phyloP scores from a whole-genome alignment of 2,113 vertebrate genomes.

The Erythrolamprus reginae region DNA sequence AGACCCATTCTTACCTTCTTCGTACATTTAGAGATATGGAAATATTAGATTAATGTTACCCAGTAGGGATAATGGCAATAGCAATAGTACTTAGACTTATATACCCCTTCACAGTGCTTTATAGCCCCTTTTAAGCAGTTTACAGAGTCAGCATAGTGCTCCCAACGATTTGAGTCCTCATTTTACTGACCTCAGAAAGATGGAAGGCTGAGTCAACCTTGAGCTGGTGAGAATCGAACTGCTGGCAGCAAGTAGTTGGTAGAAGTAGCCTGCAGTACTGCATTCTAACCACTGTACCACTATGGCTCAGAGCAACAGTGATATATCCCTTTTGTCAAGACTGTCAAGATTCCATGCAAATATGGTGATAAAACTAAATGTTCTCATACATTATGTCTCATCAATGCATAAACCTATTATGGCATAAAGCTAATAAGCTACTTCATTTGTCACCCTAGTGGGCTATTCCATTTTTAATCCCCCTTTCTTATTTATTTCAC shows the following conservation, averaged over 20 bases:
- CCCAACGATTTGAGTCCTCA: too few relatives aligned
- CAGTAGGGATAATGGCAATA: background rate
- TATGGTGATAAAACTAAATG: background rate
- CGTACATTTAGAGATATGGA: background rate
- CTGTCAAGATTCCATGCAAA: background rate
- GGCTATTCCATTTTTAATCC: slow-evolving; percentile 46
- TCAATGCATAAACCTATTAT: background rate
- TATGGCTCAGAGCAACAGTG: background rate
- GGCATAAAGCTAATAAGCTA: slow-evolving; percentile 3
- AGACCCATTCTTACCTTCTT: background rate
- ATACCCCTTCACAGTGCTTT: too few relatives aligned
- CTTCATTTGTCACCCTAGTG: slow-evolving; percentile 22
- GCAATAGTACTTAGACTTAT: too few relatives aligned
- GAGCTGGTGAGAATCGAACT: too few relatives aligned
- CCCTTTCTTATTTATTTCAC: slow-evolving; percentile 38
- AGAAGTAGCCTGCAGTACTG: too few relatives aligned
- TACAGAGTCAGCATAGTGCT: too few relatives aligned
- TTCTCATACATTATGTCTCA: background rate
- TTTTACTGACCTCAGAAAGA: too few relatives aligned
- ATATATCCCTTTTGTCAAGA: background rate
- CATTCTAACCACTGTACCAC: too few relatives aligned
- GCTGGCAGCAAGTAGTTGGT: too few relatives aligned
- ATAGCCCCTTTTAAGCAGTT: too few relatives aligned
- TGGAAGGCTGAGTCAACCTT: too few relatives aligned
- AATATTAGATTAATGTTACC: background rate